Evolutionary conservation across 1,140 invertebrate genomes (phyloP).

Genomic region (Brachionus angularis): DNA sequence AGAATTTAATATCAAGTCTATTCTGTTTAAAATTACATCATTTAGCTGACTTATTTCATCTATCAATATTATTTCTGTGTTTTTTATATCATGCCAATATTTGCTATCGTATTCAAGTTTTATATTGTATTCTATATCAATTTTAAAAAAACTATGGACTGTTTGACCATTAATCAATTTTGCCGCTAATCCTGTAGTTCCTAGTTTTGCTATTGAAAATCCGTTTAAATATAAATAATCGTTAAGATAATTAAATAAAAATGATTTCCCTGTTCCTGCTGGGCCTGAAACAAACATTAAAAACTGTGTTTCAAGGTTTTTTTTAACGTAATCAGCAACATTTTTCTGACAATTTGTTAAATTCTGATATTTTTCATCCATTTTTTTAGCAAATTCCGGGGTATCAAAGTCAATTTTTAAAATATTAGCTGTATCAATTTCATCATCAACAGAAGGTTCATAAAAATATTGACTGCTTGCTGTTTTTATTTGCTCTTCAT

Average conservation of each 20-base stretch:
- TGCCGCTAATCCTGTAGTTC: not conserved
- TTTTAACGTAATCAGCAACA: too few species aligned
- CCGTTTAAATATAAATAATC: not conserved
- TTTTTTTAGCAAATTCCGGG: too few species aligned
- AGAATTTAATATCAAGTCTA: too few species aligned
- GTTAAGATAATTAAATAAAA: not conserved
- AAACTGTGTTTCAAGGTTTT: too few species aligned
- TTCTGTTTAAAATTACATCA: not conserved
- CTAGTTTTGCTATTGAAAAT: not conserved
- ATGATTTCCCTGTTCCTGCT: conserved; percentile 3
- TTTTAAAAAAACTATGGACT: not conserved
- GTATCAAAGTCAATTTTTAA: too few species aligned
- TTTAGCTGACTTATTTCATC: not conserved
- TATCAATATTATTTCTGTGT: not conserved
- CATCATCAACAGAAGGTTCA: too few species aligned
- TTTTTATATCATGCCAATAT: not conserved
- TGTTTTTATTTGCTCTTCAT: too few species aligned
- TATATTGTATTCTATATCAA: not conserved
- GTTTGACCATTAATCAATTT: not conserved
- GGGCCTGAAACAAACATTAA: not conserved
- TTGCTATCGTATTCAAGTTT: not conserved
- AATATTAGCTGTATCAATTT: too few species aligned
- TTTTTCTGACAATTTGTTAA: too few species aligned
- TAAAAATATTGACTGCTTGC: too few species aligned
- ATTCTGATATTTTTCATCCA: too few species aligned